These are phyloP conservation scores for Pseudoatta argentina DNA, from an alignment of 1,140 invertebrate genomes.

Conservation along the genomic window DNA sequence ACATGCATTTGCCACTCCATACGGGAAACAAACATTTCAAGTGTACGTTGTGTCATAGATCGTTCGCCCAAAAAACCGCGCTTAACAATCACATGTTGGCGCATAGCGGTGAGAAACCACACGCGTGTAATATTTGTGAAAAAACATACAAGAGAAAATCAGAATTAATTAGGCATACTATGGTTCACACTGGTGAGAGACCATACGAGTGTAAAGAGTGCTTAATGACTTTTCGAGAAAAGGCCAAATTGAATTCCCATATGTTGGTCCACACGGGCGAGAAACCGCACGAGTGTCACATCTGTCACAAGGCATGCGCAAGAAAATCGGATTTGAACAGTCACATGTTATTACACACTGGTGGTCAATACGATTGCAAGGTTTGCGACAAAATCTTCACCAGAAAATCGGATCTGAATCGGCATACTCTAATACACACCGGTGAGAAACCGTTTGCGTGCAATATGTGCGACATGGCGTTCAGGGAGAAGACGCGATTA, in stretches of 20 bases:
- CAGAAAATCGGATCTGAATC: conserved; percentile 89
- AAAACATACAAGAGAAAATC: conserved; percentile 86
- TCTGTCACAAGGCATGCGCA: conserved; percentile 84
- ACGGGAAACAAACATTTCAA: conserved; percentile 91
- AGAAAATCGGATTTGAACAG: conserved; percentile 84
- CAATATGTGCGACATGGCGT: conserved; percentile 89
- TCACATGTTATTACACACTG: conserved; percentile 85
- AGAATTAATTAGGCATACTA: conserved; percentile 86
- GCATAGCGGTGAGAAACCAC: conserved; percentile 87
- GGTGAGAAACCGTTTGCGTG: conserved; percentile 91
- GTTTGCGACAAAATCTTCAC: conserved; percentile 92
- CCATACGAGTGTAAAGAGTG: conserved; percentile 87
- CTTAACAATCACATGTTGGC: conserved; percentile 84
- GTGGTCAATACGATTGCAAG: conserved; percentile 90
- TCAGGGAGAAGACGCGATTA: conserved; percentile 84
- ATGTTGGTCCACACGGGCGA: conserved; percentile 91
- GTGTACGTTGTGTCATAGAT: conserved; percentile 87
- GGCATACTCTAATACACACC: conserved; percentile 90
- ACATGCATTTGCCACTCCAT: conserved; percentile 90
- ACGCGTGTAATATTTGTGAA: conserved; percentile 86
- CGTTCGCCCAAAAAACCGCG: conserved; percentile 81
- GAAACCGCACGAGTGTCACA: conserved; percentile 89
- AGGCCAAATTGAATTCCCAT: conserved; percentile 90
- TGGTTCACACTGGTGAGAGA: conserved; percentile 87
- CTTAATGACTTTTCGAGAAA: conserved; percentile 86